Evolutionary conservation across 2,888 invertebrate genomes (phyloP).

Genomic region (Latrodectus elegans): DNA sequence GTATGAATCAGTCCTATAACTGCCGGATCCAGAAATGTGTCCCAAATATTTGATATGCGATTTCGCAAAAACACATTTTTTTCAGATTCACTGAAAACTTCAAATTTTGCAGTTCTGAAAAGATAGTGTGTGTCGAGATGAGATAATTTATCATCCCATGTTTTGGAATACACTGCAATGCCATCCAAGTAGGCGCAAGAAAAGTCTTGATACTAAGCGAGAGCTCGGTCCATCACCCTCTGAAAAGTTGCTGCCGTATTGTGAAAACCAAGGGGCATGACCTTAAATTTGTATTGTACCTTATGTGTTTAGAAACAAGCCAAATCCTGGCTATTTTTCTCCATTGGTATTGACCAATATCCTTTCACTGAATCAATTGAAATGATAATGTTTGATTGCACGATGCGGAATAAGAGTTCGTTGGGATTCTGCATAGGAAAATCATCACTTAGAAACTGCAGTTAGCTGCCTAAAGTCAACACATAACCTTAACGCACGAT

Average conservation of each 20-base stretch:
- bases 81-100: background rate
- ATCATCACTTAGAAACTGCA: background rate
- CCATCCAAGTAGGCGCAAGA: slow-evolving; percentile 12
- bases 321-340: too few species aligned
- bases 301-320: too few species aligned
- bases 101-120: background rate
- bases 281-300: too few species aligned
- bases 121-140: background rate
- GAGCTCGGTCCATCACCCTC: too few species aligned
- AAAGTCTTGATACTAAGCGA: too few species aligned
- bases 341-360: too few species aligned
- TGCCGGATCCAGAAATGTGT: background rate
- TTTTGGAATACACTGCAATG: background rate
- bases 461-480: background rate
- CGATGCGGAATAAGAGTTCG: background rate
- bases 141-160: background rate
- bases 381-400: too few species aligned
- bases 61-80: background rate
- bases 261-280: too few species aligned
- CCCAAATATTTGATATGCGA: background rate
- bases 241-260: too few species aligned
- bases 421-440: background rate
- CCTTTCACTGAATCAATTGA: too few species aligned
- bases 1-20: background rate
- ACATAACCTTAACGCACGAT: background rate